These are phyloP conservation scores for Drosophila mayaguana DNA, from an alignment of 2,888 invertebrate genomes.

Conservation along the genomic window DNA sequence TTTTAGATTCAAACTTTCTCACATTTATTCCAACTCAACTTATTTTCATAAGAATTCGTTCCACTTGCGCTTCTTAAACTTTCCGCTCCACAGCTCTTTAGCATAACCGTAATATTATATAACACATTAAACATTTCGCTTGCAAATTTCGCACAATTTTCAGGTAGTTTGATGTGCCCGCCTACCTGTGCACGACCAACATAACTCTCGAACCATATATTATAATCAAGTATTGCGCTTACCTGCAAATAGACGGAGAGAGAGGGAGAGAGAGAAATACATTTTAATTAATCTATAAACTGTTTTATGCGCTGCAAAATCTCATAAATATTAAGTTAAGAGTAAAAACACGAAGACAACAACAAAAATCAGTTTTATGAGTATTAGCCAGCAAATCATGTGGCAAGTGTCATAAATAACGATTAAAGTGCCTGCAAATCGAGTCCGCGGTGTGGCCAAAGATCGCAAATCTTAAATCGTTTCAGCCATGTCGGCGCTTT, in stretches of 20 bases:
- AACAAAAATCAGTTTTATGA: conserved; percentile 30
- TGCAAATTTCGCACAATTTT: conserved; percentile 6
- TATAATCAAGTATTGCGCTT: conserved; percentile 56
- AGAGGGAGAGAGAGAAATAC: conserved; percentile 38
- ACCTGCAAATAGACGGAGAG: conserved; percentile 61
- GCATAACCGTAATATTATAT: not conserved
- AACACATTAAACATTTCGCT: not conserved
- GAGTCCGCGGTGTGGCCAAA: conserved; percentile 15
- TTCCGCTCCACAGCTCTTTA: not conserved
- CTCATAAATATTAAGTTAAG: conserved; percentile 18
- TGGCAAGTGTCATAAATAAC: conserved; percentile 71
- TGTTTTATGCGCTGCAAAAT: conserved; percentile 27
- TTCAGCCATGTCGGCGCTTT: conserved; percentile 54
- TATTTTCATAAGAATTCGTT: not conserved
- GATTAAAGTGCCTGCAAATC: conserved; percentile 39
- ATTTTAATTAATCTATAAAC: conserved; percentile 70
- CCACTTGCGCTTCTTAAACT: not conserved
- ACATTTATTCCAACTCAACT: not conserved
- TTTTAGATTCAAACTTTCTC: not conserved
- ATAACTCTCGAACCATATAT: not conserved
- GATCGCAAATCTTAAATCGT: conserved; percentile 44
- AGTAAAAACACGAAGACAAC: not conserved
- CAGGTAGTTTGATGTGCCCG: not conserved
- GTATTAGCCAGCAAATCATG: conserved; percentile 58
- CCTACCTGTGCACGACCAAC: conserved; percentile 12